These are phyloP conservation scores for Thryonomys swinderianus DNA, from an alignment of 2,113 vertebrate genomes.

Conservation along the genomic window DNA sequence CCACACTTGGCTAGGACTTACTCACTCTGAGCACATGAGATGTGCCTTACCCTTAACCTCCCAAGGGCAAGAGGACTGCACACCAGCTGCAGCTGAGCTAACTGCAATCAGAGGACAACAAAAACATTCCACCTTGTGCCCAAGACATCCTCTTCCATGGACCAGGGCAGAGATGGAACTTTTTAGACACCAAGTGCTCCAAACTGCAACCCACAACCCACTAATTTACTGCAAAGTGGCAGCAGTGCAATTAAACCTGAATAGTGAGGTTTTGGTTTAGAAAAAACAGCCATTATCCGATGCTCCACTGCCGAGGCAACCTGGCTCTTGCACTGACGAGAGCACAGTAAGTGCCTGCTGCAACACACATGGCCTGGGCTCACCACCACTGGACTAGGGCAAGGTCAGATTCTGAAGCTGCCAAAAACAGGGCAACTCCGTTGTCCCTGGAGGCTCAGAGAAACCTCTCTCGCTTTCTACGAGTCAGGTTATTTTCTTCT, in stretches of 20 bases:
- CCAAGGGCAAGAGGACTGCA: not conserved
- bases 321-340: not conserved
- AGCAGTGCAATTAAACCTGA: not conserved
- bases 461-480: slow-evolving; percentile 35
- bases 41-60: not conserved
- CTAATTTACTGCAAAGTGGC: not conserved
- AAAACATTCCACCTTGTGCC: slow-evolving; percentile 1
- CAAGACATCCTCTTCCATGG: not conserved
- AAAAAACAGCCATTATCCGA: not conserved
- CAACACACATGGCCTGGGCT: not conserved
- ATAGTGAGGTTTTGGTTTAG: not conserved
- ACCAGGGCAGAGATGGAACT: not conserved
- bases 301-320: not conserved
- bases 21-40: slow-evolving; percentile 35
- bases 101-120: not conserved
- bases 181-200: not conserved
- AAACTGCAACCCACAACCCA: not conserved
- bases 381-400: not conserved
- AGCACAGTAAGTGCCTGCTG: not conserved
- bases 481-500: slow-evolving; percentile 24
- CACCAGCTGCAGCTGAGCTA: slow-evolving; percentile 1
- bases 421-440: not conserved
- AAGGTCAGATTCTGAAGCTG: slow-evolving; percentile 42
- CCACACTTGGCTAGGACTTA: not conserved
- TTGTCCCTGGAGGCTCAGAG: slow-evolving; percentile 13